Base-by-base conservation (phyloP, 1,140 invertebrate genomes). In the Sitobion miscanthi region DNA sequence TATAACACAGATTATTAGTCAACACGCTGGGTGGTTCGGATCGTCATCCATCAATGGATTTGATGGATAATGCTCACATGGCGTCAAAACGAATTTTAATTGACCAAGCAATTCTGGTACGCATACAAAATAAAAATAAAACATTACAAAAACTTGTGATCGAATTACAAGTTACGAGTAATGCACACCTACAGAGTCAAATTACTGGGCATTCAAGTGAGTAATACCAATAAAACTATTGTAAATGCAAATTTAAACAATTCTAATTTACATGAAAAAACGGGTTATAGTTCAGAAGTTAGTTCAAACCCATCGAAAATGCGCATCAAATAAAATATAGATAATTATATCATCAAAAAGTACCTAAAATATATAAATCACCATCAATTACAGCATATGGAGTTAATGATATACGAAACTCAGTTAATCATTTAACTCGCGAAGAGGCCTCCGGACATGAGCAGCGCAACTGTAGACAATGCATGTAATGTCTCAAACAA, bases 241-340 rank as follows among this genome's bases (percentile, higher is more conserved):
- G 35, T 25, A 69, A 69, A 25, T 8, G 3, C 6, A 69, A 25
- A 69, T 25, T 25, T 30, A 25, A 69, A 69, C 2, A 25, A 30
- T 69, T 38, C 38, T 38, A 38, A 38, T 38, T 38, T 38, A 69
- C 62, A 69, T 95, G 0, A 9, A 69, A 69, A 25, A 69, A 69
- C 25, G 21, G 62, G n/a, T 82, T 30, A n/a, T 14, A 82, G 69
- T 20, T 35, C 35, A 35, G 35, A 35, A 35, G 35, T 35, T 35
- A 35, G 35, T 35, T 35, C 69, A 82, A 14, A 82, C 45, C 38
- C 38, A 38, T 38, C 38, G 38, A 38, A 38, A 38, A 1, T 38
- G 2, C 38, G 38, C 38, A 38, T 38, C 1, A 38, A 38, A 38
- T 1, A 38, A 38, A 38, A 2, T 38, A 38, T 38, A 38, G 38